Base-by-base conservation (phyloP, 1,140 invertebrate genomes). In the Papilio dardanus region DNA sequence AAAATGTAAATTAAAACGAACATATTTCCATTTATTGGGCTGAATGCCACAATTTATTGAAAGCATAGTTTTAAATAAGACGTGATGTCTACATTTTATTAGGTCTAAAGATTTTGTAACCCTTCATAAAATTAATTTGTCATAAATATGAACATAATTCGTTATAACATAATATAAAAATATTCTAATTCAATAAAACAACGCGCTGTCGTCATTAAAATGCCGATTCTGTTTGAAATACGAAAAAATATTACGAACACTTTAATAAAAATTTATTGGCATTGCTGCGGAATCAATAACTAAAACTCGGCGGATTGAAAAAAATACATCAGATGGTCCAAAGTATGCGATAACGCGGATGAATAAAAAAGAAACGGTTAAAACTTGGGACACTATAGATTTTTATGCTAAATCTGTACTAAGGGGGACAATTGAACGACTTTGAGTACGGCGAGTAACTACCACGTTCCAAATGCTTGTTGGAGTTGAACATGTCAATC, bases 141-240 rank as follows among this genome's bases (percentile, higher is more conserved):
- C n/a, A n/a, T n/a, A n/a, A n/a, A n/a, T n/a, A n/a, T n/a, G n/a
- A n/a, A n/a, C n/a, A n/a, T n/a, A n/a, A n/a, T n/a, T n/a, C n/a
- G n/a, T n/a, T n/a, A n/a, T n/a, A n/a, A n/a, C n/a, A 14, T 35
- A 35, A 35, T 35, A 35, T 6, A 35, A n/a, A 37, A 21, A 54
- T 19, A 54, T 5, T 54, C 6, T 62, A 62, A 30, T 12, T 62
- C 21, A 62, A 30, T 62, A 28, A 28, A 14, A 28, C 24, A 62
- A 28, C 50, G 24, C 24, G 24, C 54, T 62, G 54, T 62, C 54
- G 54, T 62, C 54, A 62, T 62, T 14, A 62, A 62, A 62, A 62
- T 62, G 24, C 54, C 54, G 54, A 24, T 30, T 62, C 54, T 62
- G 54, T 62, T 62, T 62, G 21, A 62, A 62, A 2, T 30, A 62